Conservation (phyloP, 2,113 vertebrate species). For the Hypocryptadius cinnamomeus region DNA sequence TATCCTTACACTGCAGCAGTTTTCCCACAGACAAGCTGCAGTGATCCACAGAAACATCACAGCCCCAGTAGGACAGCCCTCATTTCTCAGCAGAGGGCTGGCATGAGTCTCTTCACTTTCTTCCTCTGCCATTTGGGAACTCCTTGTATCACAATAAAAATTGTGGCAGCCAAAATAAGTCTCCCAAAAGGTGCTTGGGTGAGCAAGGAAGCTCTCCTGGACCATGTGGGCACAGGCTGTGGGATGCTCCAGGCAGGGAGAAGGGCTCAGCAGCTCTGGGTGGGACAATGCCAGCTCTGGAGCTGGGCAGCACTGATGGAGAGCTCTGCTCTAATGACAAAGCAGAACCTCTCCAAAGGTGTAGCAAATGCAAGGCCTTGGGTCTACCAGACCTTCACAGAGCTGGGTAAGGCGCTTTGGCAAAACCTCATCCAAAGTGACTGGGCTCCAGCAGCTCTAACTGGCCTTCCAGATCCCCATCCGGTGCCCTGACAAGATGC, state of each 20-base stretch:
- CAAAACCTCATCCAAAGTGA: not conserved
- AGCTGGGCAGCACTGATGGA: not conserved
- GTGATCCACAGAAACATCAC: not conserved
- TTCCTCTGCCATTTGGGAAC: not conserved
- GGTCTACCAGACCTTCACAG: not conserved
- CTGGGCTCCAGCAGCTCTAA: not conserved
- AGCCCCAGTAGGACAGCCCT: not conserved
- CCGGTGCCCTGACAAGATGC: not conserved
- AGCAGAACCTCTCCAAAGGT: not conserved
- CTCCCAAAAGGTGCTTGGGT: not conserved
- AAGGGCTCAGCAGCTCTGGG: not conserved
- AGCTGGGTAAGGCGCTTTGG: not conserved
- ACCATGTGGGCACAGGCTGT: not conserved
- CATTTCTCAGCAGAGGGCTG: not conserved
- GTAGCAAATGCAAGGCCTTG: not conserved
- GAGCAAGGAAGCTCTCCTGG: not conserved
- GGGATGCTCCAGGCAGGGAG: not conserved
- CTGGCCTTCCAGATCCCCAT: not conserved
- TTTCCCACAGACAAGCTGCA: not conserved
- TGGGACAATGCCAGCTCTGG: not conserved
- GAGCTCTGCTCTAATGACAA: not conserved
- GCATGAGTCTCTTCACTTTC: accelerated
- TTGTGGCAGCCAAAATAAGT: not conserved
- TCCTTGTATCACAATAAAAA: not conserved
- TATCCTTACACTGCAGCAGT: not conserved